These are phyloP conservation scores for Trichogramma evanescens DNA, from an alignment of 2,888 invertebrate species.

Conservation along the genomic window DNA sequence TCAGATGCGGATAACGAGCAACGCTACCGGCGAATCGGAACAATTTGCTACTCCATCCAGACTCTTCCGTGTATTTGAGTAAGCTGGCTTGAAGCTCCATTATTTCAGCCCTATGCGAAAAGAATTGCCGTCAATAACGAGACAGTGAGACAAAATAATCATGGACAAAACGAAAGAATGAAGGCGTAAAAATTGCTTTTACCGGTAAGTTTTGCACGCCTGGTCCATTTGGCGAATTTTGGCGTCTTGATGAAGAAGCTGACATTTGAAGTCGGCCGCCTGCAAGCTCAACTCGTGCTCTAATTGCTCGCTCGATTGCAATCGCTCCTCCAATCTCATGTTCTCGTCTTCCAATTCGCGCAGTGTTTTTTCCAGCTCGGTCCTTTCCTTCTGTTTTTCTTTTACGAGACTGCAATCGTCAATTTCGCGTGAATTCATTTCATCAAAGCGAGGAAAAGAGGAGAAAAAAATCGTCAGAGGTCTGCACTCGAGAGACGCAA, in stretches of 20 bases:
- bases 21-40: slow-evolving; percentile 41
- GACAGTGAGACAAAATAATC: background rate
- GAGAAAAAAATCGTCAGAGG: background rate
- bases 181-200: slow-evolving; percentile 8
- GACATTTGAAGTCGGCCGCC: slow-evolving; percentile 27
- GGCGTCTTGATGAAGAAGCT: slow-evolving; percentile 33
- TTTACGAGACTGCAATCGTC: slow-evolving; percentile 27
- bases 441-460: background rate
- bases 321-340: slow-evolving; percentile 27
- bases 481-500: background rate
- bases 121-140: background rate
- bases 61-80: slow-evolving; percentile 33
- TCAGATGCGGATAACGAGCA: slow-evolving; percentile 37
- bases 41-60: slow-evolving; percentile 39
- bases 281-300: slow-evolving; percentile 27
- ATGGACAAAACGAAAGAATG: background rate
- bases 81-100: slow-evolving; percentile 35
- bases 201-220: slow-evolving; percentile 35
- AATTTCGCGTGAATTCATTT: background rate
- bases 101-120: slow-evolving; percentile 26
- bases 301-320: slow-evolving; percentile 29
- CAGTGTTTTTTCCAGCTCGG: slow-evolving; percentile 5
- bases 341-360: slow-evolving; percentile 24
- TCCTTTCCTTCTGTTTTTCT: slow-evolving; percentile 23
- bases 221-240: slow-evolving; percentile 34